Evolutionary conservation across 2,797 vertebrate species (phyloP), one percentile per base, ranked within the genome.

Genomic region (Alcedo atthis): DNA sequence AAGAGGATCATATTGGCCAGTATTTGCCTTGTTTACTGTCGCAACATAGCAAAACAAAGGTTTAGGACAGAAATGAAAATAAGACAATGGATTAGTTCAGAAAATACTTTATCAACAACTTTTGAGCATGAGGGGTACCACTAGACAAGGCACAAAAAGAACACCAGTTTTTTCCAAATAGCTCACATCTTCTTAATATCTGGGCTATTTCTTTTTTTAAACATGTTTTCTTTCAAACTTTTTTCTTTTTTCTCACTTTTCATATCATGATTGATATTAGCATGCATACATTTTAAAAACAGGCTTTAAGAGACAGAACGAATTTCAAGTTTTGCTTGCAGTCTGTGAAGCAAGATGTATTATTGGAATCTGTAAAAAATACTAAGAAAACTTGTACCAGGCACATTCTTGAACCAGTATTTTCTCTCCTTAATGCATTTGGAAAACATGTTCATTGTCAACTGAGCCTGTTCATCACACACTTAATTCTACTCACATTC

Each of bases 401-500:
- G 79, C 69, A 83, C 84, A 67, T 94, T 86, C 48, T 59, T 92
- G 85, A 89, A 79, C 37, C 25, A 68, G 49, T 53, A 43, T 37
- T 61, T 89, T 76, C 63, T 75, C 79, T 83, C 69, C 64, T 86
- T 81, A 92, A 81, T 58, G 32, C 1, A 1, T 85, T 81, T 94
- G 82, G 82, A 87, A 92, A 93, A 81, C 13, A 77, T 1, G 4
- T 61, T 78, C 15, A 33, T 79, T 93, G 92, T 94, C 69, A 93
- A 90, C 81, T 24, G 24, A 92, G 70, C 35, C 51, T 1, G 3
- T 81, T 94, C 80, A 63, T 66, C 62, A 81, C 8, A 21, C 73
- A 57, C 76, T 87, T 91, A 48, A 70, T 94, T 94, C 93, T 84
- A 81, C 15, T 51, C 70, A 64, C 85, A 84, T 92, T 89, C 85